These are phyloP conservation scores for Wasmannia auropunctata DNA, from an alignment of 1,140 invertebrate species.

Conservation along the genomic window DNA sequence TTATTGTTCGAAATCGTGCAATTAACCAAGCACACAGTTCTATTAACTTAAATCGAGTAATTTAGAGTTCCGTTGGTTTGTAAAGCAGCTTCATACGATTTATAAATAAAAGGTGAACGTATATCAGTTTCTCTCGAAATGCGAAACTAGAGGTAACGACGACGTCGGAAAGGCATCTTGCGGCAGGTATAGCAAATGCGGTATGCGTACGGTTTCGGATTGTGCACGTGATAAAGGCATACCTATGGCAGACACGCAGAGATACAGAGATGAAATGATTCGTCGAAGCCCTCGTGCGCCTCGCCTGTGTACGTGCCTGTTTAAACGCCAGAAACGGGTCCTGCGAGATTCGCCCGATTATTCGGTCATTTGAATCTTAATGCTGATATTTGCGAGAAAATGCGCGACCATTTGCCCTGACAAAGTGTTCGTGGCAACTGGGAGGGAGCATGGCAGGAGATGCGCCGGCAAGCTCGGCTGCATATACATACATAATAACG, in stretches of 20 bases:
- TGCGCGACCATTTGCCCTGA: conserved; percentile 38
- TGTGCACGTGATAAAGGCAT: conserved; percentile 31
- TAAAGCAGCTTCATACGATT: background rate
- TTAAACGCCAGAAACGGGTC: conserved; percentile 48
- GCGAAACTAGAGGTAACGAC: background rate
- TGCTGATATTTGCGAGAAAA: conserved; percentile 50
- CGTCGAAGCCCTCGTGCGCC: conserved; percentile 5
- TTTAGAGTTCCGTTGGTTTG: background rate
- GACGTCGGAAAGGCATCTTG: background rate
- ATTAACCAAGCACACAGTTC: background rate
- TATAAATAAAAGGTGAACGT: background rate
- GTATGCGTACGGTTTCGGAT: background rate
- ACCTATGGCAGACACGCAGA: background rate
- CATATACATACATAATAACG: conserved; percentile 27
- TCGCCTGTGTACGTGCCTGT: background rate
- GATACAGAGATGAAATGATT: too few species aligned
- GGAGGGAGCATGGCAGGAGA: background rate
- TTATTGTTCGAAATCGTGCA: background rate
- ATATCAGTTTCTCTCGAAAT: background rate
- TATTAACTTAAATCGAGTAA: background rate
- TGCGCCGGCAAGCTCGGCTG: background rate
- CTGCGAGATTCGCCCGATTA: conserved; percentile 48
- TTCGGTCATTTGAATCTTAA: conserved; percentile 59
- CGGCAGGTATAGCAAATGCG: background rate
- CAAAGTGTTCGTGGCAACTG: conserved; percentile 44